These are phyloP conservation scores for Chrysolina oricalcia DNA, from an alignment of 2,888 invertebrate genomes.

Conservation along the genomic window DNA sequence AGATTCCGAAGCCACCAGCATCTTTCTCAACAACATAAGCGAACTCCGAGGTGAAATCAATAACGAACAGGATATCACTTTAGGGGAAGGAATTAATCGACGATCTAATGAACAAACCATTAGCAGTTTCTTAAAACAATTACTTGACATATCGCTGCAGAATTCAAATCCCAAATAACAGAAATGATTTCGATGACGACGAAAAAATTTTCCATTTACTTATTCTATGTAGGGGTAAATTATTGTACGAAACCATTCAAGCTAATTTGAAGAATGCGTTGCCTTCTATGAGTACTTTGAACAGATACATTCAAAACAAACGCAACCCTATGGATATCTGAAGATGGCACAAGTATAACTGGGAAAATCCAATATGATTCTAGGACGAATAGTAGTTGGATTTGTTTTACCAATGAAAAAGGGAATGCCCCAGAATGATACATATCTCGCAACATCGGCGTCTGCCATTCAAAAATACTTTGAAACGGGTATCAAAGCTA, in stretches of 20 bases:
- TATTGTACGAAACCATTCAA: constrained; percentile 49
- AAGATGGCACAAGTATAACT: constrained; percentile 53
- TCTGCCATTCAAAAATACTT: constrained; percentile 48
- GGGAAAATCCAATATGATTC: constrained; percentile 54
- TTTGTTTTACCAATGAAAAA: constrained; percentile 52
- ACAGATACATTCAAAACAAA: constrained; percentile 40
- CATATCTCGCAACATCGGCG: constrained; percentile 51
- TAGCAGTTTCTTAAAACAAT: constrained; percentile 12
- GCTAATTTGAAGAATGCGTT: constrained; percentile 44
- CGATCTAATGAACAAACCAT: too few species aligned
- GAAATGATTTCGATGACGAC: neutral
- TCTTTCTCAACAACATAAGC: too few species aligned
- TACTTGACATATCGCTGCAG: constrained; percentile 9
- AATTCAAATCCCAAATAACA: constrained; percentile 17
- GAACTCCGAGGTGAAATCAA: too few species aligned
- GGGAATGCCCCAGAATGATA: constrained; percentile 46
- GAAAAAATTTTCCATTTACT: constrained; percentile 49
- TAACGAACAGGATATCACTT: too few species aligned
- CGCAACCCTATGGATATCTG: constrained; percentile 51
- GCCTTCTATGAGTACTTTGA: constrained; percentile 46
- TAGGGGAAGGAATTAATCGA: too few species aligned
- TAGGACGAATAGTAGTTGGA: constrained; percentile 55
- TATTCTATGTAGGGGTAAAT: constrained; percentile 50
- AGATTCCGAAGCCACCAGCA: too few species aligned
- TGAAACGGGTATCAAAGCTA: constrained; percentile 40